These are phyloP conservation scores for Rosalia funebris DNA, from an alignment of 2,888 invertebrate genomes.

Conservation along the genomic window DNA sequence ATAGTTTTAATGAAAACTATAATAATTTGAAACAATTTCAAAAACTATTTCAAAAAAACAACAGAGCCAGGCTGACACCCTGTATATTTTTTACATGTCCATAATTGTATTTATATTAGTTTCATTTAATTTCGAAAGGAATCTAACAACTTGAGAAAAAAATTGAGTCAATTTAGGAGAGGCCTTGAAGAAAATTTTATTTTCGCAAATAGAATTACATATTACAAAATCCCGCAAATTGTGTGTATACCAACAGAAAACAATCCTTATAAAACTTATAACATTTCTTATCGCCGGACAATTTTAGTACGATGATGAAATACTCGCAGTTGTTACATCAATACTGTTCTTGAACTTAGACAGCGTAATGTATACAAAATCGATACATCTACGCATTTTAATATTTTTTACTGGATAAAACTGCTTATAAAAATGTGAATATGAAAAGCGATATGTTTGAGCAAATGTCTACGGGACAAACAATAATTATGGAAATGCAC, in stretches of 20 bases:
- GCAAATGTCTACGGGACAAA: background rate
- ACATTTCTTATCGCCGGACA: background rate
- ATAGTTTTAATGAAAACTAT: too few relatives aligned
- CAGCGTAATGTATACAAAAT: conserved; percentile 3
- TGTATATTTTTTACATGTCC: too few relatives aligned
- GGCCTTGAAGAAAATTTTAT: too few relatives aligned
- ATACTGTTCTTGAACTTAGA: conserved; percentile 17
- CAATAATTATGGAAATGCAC: conserved; percentile 6
- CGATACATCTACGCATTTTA: conserved; percentile 10
- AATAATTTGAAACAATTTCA: too few relatives aligned
- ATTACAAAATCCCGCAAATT: too few relatives aligned
- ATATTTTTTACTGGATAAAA: conserved; percentile 12
- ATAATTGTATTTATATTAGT: too few relatives aligned
- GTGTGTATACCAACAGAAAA: background rate
- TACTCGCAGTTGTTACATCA: conserved; percentile 8
- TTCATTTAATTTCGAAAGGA: too few relatives aligned
- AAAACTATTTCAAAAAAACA: too few relatives aligned
- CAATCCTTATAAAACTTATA: background rate
- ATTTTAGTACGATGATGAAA: conserved; percentile 14
- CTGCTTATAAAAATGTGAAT: conserved; percentile 20
- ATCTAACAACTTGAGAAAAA: too few relatives aligned
- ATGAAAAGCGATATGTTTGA: conserved; percentile 18
- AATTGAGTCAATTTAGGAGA: too few relatives aligned
- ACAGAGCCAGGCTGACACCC: too few relatives aligned
- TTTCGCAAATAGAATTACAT: too few relatives aligned